Evolutionary conservation across 2,113 vertebrate genomes (phyloP), one percentile per base, ranked within the genome.

Genomic region (Xiphophorus couchianus): DNA sequence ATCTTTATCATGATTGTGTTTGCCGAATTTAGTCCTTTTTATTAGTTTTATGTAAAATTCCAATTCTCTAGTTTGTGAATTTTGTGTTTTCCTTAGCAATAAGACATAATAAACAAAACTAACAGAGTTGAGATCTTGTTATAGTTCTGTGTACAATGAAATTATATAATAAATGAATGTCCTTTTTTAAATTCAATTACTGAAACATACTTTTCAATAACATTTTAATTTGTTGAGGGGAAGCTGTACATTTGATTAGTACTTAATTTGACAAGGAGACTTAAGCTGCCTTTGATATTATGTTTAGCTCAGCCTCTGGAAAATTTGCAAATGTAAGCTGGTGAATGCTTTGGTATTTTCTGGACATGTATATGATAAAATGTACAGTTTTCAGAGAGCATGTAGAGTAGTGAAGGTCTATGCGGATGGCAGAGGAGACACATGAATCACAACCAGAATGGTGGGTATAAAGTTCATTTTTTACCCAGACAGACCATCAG

Each of bases 401-500:
- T 61, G 71, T 66, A 37, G 25, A 8, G 65, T 28, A 9, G 68
- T 73, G 54, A 73, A 29, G 76, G 72, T 84, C 44, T 75, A 64
- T 75, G 69, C 61, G 78, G 60, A 90, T 73, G 78, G 77, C 62
- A n/a, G 71, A 69, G 73, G 72, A 51, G 78, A 4, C 25, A 83
- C 86, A 92, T 93, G 93, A 93, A 91, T 94, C 92, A 92, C 84
- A 73, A 81, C 88, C 73, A 3, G 81, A 80, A 63, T 71, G 64
- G 67, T 78, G 88, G 88, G 89, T 88, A 92, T 92, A 93, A 92
- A 90, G 90, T 92, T 90, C 79, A 87, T 92, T 90, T 92, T 91
- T 93, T 92, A 93, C 90, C 89, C 84, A 74, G 92, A 87, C 89
- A 92, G 86, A 91, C 91, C 88, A 93, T 94, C 92, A 93, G 78